Evolutionary conservation across 2,113 vertebrate genomes (phyloP).

Genomic region (Chaetorhynchus papuensis): DNA sequence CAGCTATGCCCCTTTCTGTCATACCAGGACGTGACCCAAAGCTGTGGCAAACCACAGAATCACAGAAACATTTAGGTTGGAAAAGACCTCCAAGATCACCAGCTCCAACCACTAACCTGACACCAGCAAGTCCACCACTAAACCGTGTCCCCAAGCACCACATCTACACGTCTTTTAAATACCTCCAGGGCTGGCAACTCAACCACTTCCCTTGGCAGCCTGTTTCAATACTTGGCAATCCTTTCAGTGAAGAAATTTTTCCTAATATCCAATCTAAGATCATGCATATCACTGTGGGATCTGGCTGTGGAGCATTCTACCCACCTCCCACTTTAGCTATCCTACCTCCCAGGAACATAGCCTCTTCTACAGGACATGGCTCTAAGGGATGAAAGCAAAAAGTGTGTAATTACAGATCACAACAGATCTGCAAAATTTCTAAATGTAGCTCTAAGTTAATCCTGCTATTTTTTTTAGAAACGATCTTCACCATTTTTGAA

Average conservation of each 20-base stretch:
- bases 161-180: not conserved
- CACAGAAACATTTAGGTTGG: not conserved
- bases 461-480: not conserved
- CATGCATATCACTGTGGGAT: not conserved
- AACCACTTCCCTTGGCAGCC: not conserved
- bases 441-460: not conserved
- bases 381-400: not conserved
- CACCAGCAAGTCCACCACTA: not conserved
- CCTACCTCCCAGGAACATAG: not conserved
- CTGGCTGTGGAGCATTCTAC: not conserved
- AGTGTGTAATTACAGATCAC: not conserved
- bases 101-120: not conserved
- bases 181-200: not conserved
- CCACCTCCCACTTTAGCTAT: not conserved
- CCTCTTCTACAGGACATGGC: not conserved
- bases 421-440: not conserved
- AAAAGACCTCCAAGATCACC: not conserved
- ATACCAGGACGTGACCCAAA: rapidly evolving
- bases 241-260: not conserved
- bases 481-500: not conserved
- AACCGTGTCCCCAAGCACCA: not conserved
- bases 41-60: not conserved
- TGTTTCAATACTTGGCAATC: not conserved
- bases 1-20: not conserved
- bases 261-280: no score